phyloP scores from a whole-genome alignment of 2,888 invertebrate genomes.

The Cyclophora albipunctata region DNA sequence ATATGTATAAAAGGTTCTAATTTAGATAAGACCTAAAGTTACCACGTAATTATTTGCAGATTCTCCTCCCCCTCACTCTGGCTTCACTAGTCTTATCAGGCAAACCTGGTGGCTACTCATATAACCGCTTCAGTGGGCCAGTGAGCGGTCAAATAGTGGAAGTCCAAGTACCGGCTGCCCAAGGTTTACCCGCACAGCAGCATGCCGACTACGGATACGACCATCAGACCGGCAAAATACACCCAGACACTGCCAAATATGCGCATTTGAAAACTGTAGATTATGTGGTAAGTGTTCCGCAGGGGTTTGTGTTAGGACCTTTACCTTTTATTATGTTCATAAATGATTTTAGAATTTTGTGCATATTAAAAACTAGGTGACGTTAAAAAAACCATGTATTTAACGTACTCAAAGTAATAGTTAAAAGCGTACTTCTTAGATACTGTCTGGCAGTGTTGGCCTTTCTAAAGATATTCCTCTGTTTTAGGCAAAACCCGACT shows the following conservation, averaged over 20 bases:
- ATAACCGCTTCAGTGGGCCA: constrained; percentile 83
- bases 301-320: too few relatives aligned
- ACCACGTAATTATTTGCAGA: constrained; percentile 24
- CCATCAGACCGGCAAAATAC: constrained; percentile 59
- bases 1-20: too few relatives aligned
- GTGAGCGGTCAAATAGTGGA: constrained; percentile 79
- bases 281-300: constrained; percentile 72
- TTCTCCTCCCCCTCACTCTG: constrained; percentile 37
- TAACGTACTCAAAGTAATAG: too few relatives aligned
- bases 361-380: too few relatives aligned
- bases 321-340: too few relatives aligned
- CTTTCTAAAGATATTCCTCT: too few relatives aligned
- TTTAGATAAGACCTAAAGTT: too few relatives aligned
- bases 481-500: constrained; percentile 82
- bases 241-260: constrained; percentile 66
- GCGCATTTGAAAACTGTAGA: constrained; percentile 77
- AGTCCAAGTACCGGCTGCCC: constrained; percentile 69
- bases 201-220: constrained; percentile 70
- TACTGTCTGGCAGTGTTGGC: too few relatives aligned
- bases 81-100: constrained; percentile 36
- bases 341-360: too few relatives aligned
- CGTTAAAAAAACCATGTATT: too few relatives aligned
- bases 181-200: constrained; percentile 57
- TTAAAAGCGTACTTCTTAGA: too few relatives aligned
- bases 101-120: constrained; percentile 78